A percentile compares a stretch with the other conserved stretches of the same genome.
These are phyloP conservation scores for Phocides pigmalion DNA, from an alignment of 1,140 invertebrate species.

Conservation along the genomic window DNA sequence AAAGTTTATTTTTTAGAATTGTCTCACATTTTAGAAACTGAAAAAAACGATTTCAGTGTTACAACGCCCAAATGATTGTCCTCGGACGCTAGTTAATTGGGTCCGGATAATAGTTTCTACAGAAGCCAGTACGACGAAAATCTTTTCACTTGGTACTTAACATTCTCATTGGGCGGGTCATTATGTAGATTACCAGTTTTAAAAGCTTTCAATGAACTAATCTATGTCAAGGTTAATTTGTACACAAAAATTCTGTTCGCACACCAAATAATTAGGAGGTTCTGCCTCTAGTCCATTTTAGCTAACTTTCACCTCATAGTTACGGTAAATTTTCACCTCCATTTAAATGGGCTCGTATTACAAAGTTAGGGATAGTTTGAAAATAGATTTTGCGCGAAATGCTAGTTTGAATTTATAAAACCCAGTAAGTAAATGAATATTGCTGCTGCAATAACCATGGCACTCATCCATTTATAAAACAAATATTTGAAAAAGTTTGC, in stretches of 20 bases:
- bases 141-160: constrained; percentile 38
- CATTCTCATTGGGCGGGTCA: constrained; percentile 39
- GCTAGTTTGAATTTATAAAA: constrained; percentile 36
- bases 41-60: background rate
- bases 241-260: constrained; percentile 35
- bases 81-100: background rate
- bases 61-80: background rate
- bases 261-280: constrained; percentile 37
- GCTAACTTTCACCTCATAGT: background rate
- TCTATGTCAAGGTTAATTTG: constrained; percentile 33
- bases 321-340: background rate
- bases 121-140: constrained; percentile 41
- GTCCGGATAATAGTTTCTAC: constrained; percentile 15
- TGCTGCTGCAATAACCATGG: background rate
- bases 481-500: constrained; percentile 13
- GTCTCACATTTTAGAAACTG: too few relatives aligned
- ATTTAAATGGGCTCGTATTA: constrained; percentile 8
- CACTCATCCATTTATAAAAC: constrained; percentile 10
- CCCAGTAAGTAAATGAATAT: constrained; percentile 22
- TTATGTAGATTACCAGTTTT: constrained; percentile 50
- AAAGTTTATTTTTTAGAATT: too few relatives aligned
- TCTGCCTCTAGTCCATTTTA: constrained; percentile 1
- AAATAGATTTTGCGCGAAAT: constrained; percentile 32
- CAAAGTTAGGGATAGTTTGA: constrained; percentile 35
- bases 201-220: constrained; percentile 45